These are phyloP conservation scores for Scaptomyza montana DNA, from an alignment of 1,140 invertebrate species.

Conservation along the genomic window DNA sequence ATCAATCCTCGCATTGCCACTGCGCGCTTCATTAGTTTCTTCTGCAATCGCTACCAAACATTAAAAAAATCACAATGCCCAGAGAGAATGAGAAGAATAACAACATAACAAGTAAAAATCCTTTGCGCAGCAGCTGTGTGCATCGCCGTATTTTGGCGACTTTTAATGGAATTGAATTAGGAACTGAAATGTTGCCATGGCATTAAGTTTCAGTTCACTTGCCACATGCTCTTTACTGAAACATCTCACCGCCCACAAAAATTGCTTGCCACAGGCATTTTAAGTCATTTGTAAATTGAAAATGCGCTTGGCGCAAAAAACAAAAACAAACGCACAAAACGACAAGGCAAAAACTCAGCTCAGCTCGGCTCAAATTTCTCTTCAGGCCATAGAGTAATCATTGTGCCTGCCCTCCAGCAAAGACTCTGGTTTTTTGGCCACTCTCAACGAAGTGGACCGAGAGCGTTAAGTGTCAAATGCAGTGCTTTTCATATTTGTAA, in stretches of 20 bases:
- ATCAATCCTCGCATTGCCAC: constrained; percentile 79
- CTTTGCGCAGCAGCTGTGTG: constrained; percentile 61
- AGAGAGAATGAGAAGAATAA: constrained; percentile 5
- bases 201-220: constrained; percentile 36
- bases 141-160: constrained; percentile 58
- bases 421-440: constrained; percentile 58
- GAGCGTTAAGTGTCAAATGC: constrained; percentile 69
- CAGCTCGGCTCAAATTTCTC: not conserved
- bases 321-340: too few species aligned
- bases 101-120: constrained; percentile 2
- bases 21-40: constrained; percentile 77
- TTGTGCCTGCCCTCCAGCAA: constrained; percentile 7
- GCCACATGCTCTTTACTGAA: constrained; percentile 14
- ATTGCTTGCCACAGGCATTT: constrained; percentile 70
- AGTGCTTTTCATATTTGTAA: constrained; percentile 64
- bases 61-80: constrained; percentile 41
- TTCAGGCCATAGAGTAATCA: not conserved
- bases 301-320: constrained; percentile 45
- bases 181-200: constrained; percentile 61
- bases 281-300: constrained; percentile 76
- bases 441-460: constrained; percentile 46
- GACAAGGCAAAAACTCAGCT: not conserved
- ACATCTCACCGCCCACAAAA: not conserved
- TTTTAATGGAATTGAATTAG: constrained; percentile 83
- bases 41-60: constrained; percentile 48